Evolutionary conservation across 1,140 invertebrate species (phyloP).

Genomic region (Apis dorsata): DNA sequence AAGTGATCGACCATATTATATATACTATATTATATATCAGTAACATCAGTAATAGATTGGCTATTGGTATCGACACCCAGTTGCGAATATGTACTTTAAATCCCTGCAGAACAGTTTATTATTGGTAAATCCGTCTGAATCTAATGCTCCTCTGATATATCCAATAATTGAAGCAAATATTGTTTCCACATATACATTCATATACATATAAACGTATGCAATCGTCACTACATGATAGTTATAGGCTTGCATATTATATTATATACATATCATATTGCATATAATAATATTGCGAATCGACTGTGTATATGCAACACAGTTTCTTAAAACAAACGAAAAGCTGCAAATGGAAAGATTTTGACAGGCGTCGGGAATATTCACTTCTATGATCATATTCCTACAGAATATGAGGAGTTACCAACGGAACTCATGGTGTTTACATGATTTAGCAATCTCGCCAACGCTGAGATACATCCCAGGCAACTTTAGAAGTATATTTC

Average conservation of each 20-base stretch:
- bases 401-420: neutral
- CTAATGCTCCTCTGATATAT: constrained; percentile 25
- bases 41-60: constrained; percentile 10
- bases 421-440: constrained; percentile 64
- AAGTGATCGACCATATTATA: constrained; percentile 3
- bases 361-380: neutral
- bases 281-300: neutral
- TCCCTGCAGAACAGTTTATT: constrained; percentile 50
- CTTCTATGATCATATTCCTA: neutral
- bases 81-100: constrained; percentile 55
- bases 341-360: neutral
- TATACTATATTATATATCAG: constrained; percentile 18
- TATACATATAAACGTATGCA: neutral
- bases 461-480: constrained; percentile 22
- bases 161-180: constrained; percentile 31
- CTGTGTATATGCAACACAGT: neutral
- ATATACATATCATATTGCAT: too few species aligned
- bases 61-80: constrained; percentile 21
- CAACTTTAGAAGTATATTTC: constrained; percentile 42
- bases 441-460: constrained; percentile 68
- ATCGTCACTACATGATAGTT: neutral
- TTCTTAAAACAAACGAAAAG: neutral
- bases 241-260: neutral
- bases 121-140: constrained; percentile 47
- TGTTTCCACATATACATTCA: constrained; percentile 8